phyloP scores from a whole-genome alignment of 1,140 invertebrate species.

The Drepana arcuata region DNA sequence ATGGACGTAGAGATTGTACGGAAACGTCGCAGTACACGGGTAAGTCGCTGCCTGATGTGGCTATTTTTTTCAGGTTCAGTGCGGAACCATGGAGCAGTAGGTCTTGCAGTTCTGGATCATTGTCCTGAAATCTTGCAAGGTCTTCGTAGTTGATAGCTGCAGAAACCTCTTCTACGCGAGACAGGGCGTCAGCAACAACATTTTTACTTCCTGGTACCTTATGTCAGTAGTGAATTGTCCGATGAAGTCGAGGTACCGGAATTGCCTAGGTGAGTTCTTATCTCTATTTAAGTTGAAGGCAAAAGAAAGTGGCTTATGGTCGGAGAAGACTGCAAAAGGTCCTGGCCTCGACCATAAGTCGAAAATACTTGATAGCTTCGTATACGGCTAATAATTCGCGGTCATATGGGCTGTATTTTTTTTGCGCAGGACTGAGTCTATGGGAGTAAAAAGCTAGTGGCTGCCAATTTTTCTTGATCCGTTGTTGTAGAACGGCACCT shows the following conservation, averaged over 20 bases:
- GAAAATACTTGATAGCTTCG: conserved; percentile 9
- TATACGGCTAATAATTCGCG: conserved; percentile 4
- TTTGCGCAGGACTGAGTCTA: not conserved
- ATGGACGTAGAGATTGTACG: conserved; percentile 14
- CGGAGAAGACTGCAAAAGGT: conserved; percentile 5
- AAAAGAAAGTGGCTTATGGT: conserved; percentile 7
- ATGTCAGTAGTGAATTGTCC: conserved; percentile 46
- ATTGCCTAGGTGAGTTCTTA: conserved; percentile 28
- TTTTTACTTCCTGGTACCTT: conserved; percentile 31
- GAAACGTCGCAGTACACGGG: conserved; percentile 23
- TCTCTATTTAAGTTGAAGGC: conserved; percentile 3
- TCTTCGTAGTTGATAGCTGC: conserved; percentile 9
- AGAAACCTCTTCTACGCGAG: conserved; percentile 21
- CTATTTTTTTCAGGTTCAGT: conserved; percentile 7
- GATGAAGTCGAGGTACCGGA: conserved; percentile 40
- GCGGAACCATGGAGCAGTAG: conserved; percentile 6
- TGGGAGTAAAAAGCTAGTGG: conserved; percentile 41
- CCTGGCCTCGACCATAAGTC: conserved; percentile 9
- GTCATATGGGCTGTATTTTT: not conserved
- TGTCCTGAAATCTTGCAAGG: conserved; percentile 16
- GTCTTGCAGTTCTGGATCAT: conserved; percentile 16
- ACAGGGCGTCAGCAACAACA: conserved; percentile 32
- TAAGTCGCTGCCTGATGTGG: not conserved
- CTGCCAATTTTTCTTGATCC: conserved; percentile 11
- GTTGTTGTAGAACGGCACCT: conserved; percentile 45